Conservation (phyloP, 2,888 invertebrate species). For the Pherbina coryleti region DNA sequence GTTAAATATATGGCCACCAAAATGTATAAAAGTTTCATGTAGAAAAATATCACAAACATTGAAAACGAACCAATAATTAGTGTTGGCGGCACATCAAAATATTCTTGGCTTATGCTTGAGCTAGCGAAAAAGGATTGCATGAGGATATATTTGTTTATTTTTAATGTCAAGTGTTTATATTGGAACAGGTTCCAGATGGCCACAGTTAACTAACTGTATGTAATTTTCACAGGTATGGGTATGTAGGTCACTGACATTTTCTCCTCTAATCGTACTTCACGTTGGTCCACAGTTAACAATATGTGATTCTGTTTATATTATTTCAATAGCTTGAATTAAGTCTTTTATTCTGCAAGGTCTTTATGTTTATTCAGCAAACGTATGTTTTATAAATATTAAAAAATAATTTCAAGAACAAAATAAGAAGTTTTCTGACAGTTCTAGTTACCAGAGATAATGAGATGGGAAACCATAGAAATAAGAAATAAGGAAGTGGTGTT, state of each 20-base stretch:
- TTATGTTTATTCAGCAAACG: too few relatives aligned
- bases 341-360: too few relatives aligned
- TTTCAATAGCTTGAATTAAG: too few relatives aligned
- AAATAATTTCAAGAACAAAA: neutral
- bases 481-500: too few relatives aligned
- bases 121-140: conserved; percentile 49
- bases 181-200: neutral
- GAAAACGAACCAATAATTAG: conserved; percentile 64
- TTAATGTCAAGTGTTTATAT: neutral
- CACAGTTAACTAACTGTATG: neutral
- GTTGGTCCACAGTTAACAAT: neutral
- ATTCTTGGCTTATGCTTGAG: conserved; percentile 55
- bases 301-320: too few relatives aligned
- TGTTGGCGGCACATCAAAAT: conserved; percentile 61
- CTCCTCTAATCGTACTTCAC: neutral
- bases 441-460: too few relatives aligned
- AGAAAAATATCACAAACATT: conserved; percentile 68
- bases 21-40: conserved; percentile 65
- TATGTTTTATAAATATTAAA: too few relatives aligned
- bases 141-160: conserved; percentile 27
- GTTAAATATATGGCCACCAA: conserved; percentile 65
- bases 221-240: neutral
- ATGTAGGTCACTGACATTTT: conserved; percentile 13
- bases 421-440: neutral
- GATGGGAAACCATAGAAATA: too few relatives aligned